Base-by-base conservation (phyloP, 2,888 invertebrate genomes). In the Chromoteleia sp. region DNA sequence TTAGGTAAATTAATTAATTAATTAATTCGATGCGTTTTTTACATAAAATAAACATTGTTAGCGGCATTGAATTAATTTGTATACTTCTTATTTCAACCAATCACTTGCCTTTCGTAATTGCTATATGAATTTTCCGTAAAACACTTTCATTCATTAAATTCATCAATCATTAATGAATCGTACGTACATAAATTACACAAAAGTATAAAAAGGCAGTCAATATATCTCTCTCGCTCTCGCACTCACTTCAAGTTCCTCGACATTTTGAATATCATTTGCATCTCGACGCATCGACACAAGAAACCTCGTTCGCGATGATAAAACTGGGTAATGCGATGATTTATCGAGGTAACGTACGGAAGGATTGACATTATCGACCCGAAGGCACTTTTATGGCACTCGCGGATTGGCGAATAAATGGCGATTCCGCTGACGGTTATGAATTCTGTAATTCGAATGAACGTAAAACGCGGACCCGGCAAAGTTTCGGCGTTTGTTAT, bases 371-470 rank as follows among this genome's bases (percentile, higher is more conserved):
- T 54, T 68, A 68, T 56, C 56, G 68, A 68, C 12, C 17, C 14
- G 19, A n/a, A 68, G 30, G 54, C 65, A 68, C 25, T 68, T 68
- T 43, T 41, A 68, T 29, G 43, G 36, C 19, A 67, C 12, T 15
- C 50, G 19, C 50, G 65, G 39, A 65, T 63, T 56, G 56, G 33
- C 43, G 36, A 45, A 56, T 56, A 68, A 68, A 68, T 54, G 56
- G 56, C 36, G 43, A 56, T 56, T 56, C 21, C 30, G 45, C 15
- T 45, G 56, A 56, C 56, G 43, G 39, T 45, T 56, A 68, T 68
- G 68, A 68, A 68, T 68, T 68, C 56, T 68, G 68, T 68, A 68
- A 68, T 68, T 68, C 56, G 19, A 41, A 68, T 56, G 15, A 68
- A 39, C 4, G 39, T 41, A 41, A 58, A 14, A 61, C 45, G 30